Percentiles rank a stretch among this genome's conserved stretches.
phyloP scores from a whole-genome alignment of 1,140 invertebrate species.

The Eriosoma lanigerum region DNA sequence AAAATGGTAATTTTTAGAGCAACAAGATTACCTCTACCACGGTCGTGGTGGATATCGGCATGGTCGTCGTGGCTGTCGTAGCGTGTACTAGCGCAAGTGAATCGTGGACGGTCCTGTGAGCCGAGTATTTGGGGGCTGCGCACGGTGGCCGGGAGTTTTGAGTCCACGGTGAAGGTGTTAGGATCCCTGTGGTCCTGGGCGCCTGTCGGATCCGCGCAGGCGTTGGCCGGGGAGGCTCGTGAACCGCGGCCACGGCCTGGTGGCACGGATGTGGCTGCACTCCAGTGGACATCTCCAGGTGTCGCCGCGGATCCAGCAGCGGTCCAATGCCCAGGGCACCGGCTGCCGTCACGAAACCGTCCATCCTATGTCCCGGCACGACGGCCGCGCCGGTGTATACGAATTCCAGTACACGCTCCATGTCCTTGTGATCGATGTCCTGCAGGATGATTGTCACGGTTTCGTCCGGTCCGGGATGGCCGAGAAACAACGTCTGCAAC shows the following conservation, averaged over 20 bases:
- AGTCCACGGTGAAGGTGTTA: conserved; percentile 55
- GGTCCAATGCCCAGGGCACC: conserved; percentile 63
- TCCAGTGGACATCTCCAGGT: conserved; percentile 24
- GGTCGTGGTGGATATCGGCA: background rate
- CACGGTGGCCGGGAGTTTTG: conserved; percentile 53
- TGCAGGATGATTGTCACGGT: conserved; percentile 72
- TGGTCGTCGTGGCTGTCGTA: background rate
- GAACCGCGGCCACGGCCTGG: background rate
- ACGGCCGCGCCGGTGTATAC: conserved; percentile 85
- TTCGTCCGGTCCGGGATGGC: conserved; percentile 61
- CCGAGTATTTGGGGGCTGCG: conserved; percentile 52
- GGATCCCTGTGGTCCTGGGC: conserved; percentile 52
- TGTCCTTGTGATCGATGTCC: conserved; percentile 74
- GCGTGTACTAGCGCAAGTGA: background rate
- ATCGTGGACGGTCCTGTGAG: conserved; percentile 9
- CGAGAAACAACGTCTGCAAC: conserved; percentile 59
- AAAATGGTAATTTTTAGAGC: too few relatives aligned
- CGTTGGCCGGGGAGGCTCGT: background rate
- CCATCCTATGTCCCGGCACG: conserved; percentile 62
- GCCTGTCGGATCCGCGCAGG: conserved; percentile 30
- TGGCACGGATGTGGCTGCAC: background rate
- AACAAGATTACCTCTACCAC: background rate
- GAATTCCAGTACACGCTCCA: conserved; percentile 76
- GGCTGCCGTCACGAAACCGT: conserved; percentile 63
- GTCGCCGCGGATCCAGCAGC: conserved; percentile 58